Evolutionary conservation across 2,797 vertebrate species (phyloP).

Genomic region (Tragopan temminckii): DNA sequence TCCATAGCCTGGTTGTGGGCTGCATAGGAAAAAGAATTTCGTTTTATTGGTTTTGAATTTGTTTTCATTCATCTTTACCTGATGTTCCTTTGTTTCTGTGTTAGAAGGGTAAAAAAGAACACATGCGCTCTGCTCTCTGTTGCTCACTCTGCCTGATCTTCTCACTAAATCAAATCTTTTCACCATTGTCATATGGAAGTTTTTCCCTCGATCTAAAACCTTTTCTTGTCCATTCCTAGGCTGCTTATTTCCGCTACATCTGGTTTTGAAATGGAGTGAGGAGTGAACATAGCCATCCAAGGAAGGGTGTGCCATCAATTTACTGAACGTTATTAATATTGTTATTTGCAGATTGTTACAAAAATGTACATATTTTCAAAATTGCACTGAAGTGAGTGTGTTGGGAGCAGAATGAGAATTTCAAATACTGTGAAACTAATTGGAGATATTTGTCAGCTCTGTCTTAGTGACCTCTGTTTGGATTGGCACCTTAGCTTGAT

Average conservation of each 20-base stretch:
- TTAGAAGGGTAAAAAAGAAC: constrained; percentile 12
- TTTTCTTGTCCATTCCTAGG: neutral
- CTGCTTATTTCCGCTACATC: constrained; percentile 48
- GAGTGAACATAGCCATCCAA: neutral
- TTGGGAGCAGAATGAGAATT: neutral
- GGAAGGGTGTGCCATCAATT: constrained; percentile 54
- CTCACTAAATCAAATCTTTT: constrained; percentile 55
- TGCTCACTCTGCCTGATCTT: constrained; percentile 11
- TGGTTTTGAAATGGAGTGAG: constrained; percentile 52
- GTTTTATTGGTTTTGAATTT: constrained; percentile 23
- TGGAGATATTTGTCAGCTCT: neutral
- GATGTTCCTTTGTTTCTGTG: constrained; percentile 41
- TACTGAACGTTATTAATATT: constrained; percentile 15
- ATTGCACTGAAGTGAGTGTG: constrained; percentile 19
- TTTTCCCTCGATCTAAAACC: constrained; percentile 9
- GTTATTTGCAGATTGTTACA: constrained; percentile 27
- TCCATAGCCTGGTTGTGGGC: neutral
- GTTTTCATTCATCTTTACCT: constrained; percentile 47
- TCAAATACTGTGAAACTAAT: constrained; percentile 21
- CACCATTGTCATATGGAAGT: constrained; percentile 36
- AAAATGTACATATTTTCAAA: constrained; percentile 52
- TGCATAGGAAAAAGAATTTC: neutral
- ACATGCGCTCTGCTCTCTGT: neutral
- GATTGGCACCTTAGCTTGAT: constrained; percentile 5
- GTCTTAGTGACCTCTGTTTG: constrained; percentile 16